Evolutionary conservation across 2,797 vertebrate genomes (phyloP).

Genomic region (Carcharodon carcharias): DNA sequence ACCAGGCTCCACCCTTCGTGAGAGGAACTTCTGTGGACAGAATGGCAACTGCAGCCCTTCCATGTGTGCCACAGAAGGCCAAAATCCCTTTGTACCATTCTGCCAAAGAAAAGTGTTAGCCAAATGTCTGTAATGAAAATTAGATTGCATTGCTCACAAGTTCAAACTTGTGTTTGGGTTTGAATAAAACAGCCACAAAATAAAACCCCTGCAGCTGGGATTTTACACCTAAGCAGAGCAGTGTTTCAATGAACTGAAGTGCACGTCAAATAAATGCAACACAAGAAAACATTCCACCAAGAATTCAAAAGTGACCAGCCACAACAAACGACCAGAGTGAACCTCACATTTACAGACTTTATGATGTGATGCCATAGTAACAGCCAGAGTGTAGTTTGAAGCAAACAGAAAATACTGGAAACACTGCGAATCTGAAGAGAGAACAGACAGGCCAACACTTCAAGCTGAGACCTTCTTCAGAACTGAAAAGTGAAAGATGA

Average conservation of each 20-base stretch:
- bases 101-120: neutral
- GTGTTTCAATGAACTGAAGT: neutral
- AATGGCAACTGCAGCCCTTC: neutral
- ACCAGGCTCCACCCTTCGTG: neutral
- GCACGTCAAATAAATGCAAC: neutral
- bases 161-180: conserved; percentile 6
- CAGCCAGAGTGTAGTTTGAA: neutral
- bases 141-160: neutral
- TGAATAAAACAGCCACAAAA: neutral
- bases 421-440: neutral
- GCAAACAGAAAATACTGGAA: conserved; percentile 2
- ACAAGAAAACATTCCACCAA: neutral
- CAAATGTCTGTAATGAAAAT: neutral
- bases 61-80: neutral
- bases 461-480: neutral
- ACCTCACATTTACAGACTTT: neutral
- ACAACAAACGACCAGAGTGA: neutral
- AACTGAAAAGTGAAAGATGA: neutral
- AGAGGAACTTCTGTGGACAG: neutral
- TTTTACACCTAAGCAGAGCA: neutral
- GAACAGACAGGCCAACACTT: neutral
- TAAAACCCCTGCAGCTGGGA: neutral
- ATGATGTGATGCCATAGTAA: conserved; percentile 1
- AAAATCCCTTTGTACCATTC: neutral
- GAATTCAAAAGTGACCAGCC: neutral